Evolutionary conservation across 1,140 invertebrate species (phyloP).

Genomic region (Berghia stephanieae): DNA sequence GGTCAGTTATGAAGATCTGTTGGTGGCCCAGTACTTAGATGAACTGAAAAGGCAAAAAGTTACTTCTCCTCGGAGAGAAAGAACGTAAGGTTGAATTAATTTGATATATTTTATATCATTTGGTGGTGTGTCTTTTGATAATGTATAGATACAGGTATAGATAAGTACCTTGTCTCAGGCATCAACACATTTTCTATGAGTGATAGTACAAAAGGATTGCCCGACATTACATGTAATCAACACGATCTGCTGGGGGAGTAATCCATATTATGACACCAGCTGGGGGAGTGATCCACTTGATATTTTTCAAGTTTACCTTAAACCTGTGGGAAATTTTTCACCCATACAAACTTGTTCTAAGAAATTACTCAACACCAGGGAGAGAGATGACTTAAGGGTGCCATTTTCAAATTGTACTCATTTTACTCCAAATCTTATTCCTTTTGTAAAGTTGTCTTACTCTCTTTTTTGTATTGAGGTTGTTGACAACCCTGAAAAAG

Average conservation of each 20-base stretch:
- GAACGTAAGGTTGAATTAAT: constrained; percentile 20
- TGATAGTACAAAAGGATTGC: too few species aligned
- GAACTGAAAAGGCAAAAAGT: constrained; percentile 49
- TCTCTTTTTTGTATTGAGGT: background rate
- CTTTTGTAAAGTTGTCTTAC: background rate
- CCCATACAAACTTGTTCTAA: too few species aligned
- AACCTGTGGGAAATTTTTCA: too few species aligned
- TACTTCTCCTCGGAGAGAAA: constrained; percentile 40
- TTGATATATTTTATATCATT: background rate
- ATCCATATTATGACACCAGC: too few species aligned
- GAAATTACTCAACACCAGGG: too few species aligned
- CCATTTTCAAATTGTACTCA: too few species aligned
- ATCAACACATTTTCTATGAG: background rate
- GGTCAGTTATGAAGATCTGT: constrained; percentile 64
- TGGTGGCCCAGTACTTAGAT: constrained; percentile 64
- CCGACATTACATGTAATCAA: too few species aligned
- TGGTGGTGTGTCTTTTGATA: background rate
- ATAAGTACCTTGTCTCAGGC: too few species aligned
- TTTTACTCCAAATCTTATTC: background rate
- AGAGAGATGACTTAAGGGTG: too few species aligned
- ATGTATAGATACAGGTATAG: background rate
- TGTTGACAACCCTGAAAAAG: background rate
- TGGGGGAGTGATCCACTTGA: too few species aligned
- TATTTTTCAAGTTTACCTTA: too few species aligned
- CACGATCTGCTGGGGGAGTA: too few species aligned